Conservation (phyloP, 2,113 vertebrate genomes). For the Rhipidura dahli region DNA sequence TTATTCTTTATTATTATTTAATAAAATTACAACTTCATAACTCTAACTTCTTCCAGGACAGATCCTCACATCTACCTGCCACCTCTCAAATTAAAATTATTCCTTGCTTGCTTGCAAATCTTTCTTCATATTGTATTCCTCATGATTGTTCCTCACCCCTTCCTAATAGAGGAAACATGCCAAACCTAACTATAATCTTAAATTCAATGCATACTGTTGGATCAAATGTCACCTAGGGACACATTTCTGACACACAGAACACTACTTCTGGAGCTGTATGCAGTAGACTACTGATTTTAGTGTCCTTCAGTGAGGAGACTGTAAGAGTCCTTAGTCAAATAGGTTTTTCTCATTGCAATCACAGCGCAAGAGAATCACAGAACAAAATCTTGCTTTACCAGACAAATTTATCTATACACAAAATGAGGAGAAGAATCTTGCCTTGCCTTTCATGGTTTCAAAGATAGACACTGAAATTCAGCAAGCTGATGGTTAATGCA, state of each 20-base stretch:
- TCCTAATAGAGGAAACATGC: neutral
- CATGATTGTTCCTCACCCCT: neutral
- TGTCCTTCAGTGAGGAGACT: neutral
- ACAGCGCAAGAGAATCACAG: neutral
- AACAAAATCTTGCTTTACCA: neutral
- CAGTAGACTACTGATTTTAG: neutral
- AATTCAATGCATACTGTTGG: neutral
- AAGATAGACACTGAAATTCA: neutral
- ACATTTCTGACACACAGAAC: neutral
- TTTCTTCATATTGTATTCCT: neutral
- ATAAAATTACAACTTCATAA: slow-evolving; percentile 17
- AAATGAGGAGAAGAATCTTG: neutral
- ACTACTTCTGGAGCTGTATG: neutral
- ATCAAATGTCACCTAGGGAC: neutral
- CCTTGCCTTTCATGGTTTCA: neutral
- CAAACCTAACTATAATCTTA: neutral
- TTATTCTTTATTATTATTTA: slow-evolving; percentile 31
- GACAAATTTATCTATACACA: neutral
- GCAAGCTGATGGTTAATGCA: neutral
- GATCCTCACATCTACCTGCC: neutral
- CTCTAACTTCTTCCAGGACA: neutral
- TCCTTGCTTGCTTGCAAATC: neutral
- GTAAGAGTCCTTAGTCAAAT: neutral
- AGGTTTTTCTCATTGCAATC: neutral
- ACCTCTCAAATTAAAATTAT: neutral